A percentile compares a stretch with the other conserved stretches of the same genome.
phyloP scores from a whole-genome alignment of 2,113 vertebrate genomes.

The Aptenodytes patagonicus region DNA sequence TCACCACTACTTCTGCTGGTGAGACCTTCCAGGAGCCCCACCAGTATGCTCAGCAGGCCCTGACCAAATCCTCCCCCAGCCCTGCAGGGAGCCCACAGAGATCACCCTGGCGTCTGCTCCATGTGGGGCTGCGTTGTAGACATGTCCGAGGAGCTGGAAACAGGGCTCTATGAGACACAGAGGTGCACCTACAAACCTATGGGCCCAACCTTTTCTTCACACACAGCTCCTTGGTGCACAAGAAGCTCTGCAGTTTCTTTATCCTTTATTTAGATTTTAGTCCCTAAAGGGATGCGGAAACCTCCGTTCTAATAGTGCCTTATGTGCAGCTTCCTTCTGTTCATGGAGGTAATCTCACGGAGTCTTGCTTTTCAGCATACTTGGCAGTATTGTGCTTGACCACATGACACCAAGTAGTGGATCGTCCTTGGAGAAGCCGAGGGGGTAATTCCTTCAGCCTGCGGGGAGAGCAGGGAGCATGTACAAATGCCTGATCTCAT shows the following conservation, averaged over 20 bases:
- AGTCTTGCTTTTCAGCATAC: background rate
- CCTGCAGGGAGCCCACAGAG: background rate
- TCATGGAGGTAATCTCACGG: background rate
- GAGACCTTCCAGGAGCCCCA: background rate
- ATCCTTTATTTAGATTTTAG: background rate
- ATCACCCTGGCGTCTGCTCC: background rate
- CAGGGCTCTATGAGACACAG: background rate
- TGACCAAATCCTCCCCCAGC: background rate
- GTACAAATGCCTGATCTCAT: background rate
- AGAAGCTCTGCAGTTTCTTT: background rate
- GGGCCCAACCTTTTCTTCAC: background rate
- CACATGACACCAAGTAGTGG: background rate
- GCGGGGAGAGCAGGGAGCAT: background rate
- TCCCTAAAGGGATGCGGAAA: background rate
- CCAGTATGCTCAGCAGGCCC: background rate
- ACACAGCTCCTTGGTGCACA: background rate
- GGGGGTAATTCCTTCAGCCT: background rate
- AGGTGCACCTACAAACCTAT: background rate
- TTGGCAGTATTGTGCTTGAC: background rate
- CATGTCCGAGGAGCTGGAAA: background rate
- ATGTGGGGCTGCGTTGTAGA: accelerated
- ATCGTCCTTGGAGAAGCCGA: background rate
- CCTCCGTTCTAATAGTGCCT: background rate
- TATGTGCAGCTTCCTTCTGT: background rate
- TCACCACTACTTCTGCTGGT: background rate